Evolutionary conservation across 1,140 invertebrate species (phyloP).

Genomic region (Sycophaga agraensis): DNA sequence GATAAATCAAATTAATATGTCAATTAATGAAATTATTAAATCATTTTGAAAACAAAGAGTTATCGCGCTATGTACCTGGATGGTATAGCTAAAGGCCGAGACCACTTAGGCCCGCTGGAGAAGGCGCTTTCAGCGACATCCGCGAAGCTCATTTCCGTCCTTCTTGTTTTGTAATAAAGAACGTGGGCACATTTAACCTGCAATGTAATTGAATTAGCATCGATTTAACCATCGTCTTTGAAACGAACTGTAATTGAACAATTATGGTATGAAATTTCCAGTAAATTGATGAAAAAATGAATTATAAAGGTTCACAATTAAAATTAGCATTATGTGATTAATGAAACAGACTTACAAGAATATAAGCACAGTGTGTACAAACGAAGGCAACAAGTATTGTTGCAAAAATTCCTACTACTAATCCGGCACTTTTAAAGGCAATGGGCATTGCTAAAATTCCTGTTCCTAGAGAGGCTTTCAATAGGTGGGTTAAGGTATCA

Average conservation of each 20-base stretch:
- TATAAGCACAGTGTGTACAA: constrained; percentile 85
- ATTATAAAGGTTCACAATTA: no score
- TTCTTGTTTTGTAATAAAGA: constrained; percentile 70
- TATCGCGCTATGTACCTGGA: constrained; percentile 60
- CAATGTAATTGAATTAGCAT: background rate
- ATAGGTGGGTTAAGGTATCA: constrained; percentile 81
- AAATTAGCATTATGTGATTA: no score
- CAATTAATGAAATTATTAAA: no score
- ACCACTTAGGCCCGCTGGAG: constrained; percentile 69
- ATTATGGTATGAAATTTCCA: no score
- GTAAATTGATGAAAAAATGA: no score
- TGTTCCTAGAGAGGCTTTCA: constrained; percentile 87
- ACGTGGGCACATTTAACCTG: constrained; percentile 81
- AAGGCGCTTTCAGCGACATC: constrained; percentile 77
- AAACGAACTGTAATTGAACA: background rate
- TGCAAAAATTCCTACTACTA: constrained; percentile 73
- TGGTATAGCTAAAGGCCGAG: constrained; percentile 61
- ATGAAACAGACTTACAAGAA: constrained; percentile 68
- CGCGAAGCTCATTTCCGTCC: constrained; percentile 73
- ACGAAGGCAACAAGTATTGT: constrained; percentile 79
- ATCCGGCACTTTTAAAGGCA: constrained; percentile 79
- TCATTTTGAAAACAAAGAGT: no score
- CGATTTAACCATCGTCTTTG: background rate
- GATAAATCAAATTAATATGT: no score
- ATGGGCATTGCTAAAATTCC: constrained; percentile 89